Conservation (phyloP, 2,797 vertebrate species). For the Pangasius macronema region DNA sequence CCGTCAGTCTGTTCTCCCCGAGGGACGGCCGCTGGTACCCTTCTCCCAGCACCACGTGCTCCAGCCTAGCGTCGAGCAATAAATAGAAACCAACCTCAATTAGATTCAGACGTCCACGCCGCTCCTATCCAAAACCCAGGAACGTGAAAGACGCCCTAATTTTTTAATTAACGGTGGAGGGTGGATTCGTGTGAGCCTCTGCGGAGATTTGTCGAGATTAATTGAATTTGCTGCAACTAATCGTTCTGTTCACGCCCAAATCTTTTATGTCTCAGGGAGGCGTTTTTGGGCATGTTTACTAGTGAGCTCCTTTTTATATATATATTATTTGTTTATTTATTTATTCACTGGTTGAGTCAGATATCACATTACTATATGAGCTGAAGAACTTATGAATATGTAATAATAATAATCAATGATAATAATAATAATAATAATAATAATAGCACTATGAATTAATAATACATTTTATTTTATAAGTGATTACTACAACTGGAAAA, state of each 20-base stretch:
- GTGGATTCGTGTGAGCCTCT: conserved; percentile 68
- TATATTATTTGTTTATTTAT: neutral
- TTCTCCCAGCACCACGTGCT: conserved; percentile 48
- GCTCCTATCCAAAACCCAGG: conserved; percentile 66
- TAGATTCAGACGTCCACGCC: conserved; percentile 63
- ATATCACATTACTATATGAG: neutral
- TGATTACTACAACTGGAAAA: neutral
- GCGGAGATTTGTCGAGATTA: conserved; percentile 81
- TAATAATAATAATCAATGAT: neutral
- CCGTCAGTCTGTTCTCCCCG: conserved; percentile 46
- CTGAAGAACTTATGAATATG: neutral
- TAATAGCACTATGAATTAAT: neutral
- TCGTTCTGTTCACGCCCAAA: conserved; percentile 74
- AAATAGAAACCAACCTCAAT: conserved; percentile 70
- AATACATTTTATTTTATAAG: neutral
- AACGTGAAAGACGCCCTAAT: conserved; percentile 56
- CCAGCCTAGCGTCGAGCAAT: conserved; percentile 59
- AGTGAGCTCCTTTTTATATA: too few relatives aligned
- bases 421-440: neutral
- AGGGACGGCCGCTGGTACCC: conserved; percentile 32
- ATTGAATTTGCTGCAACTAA: conserved; percentile 80
- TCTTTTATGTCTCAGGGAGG: conserved; percentile 69
- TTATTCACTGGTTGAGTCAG: neutral
- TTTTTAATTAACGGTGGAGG: conserved; percentile 78
- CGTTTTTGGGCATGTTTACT: conserved; percentile 56